Evolutionary conservation across 2,113 vertebrate genomes (phyloP).

Genomic region (Sterna hirundo): DNA sequence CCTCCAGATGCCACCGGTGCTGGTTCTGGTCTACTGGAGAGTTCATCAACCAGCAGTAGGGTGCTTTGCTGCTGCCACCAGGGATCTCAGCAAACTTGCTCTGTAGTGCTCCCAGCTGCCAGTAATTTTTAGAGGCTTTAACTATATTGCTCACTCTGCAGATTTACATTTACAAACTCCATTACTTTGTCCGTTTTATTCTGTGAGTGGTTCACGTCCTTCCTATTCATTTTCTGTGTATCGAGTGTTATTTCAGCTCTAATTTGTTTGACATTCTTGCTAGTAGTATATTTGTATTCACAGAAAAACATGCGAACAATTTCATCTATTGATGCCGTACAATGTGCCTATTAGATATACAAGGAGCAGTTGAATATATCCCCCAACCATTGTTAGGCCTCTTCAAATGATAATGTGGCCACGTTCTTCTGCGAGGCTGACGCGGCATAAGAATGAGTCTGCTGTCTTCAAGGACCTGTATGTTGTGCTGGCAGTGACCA

Average conservation of each 20-base stretch:
- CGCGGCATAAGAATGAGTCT: constrained; percentile 56
- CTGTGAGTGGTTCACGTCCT: constrained; percentile 38
- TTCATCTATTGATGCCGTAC: constrained; percentile 63
- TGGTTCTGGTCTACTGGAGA: not conserved
- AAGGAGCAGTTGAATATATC: constrained; percentile 65
- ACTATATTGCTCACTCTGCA: constrained; percentile 36
- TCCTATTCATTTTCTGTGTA: constrained; percentile 37
- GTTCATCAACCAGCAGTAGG: not conserved
- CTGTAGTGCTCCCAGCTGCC: constrained; percentile 49
- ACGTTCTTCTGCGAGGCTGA: constrained; percentile 31
- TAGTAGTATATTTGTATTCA: constrained; percentile 66
- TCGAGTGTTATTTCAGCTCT: constrained; percentile 53
- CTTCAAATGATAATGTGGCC: constrained; percentile 62
- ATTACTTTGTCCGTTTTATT: constrained; percentile 54
- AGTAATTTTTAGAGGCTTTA: constrained; percentile 54
- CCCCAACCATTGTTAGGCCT: constrained; percentile 52
- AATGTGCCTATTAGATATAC: constrained; percentile 63
- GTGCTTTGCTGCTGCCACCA: not conserved
- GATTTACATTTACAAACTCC: constrained; percentile 60
- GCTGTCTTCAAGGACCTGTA: constrained; percentile 37
- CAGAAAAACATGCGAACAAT: constrained; percentile 58
- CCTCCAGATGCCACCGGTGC: not conserved
- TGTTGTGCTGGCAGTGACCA: constrained; percentile 44
- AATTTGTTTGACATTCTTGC: constrained; percentile 62
- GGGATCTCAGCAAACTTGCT: not conserved